Evolutionary conservation across 2,888 invertebrate species (phyloP).

Genomic region (Flexamia atlantica): DNA sequence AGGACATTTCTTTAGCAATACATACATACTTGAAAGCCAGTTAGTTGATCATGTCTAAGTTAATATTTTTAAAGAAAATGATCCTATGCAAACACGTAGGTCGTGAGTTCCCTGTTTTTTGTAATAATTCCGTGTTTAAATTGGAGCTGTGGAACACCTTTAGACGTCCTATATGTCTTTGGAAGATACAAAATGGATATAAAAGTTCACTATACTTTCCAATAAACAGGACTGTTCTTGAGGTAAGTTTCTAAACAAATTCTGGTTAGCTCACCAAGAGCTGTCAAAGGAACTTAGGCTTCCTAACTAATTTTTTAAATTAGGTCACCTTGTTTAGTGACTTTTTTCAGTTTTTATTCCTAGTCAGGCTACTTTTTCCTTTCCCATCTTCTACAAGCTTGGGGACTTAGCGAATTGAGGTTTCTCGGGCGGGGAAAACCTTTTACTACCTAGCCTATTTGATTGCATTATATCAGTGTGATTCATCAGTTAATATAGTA

Average conservation of each 20-base stretch:
- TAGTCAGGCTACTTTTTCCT: no score
- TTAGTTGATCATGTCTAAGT: neutral
- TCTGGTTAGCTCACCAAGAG: no score
- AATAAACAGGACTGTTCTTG: neutral
- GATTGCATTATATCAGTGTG: no score
- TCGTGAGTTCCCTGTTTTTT: neutral
- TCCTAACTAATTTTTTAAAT: no score
- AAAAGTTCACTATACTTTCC: neutral
- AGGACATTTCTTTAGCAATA: neutral
- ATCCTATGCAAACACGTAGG: neutral
- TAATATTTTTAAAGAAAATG: slow-evolving; percentile 6
- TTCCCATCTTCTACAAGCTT: no score
- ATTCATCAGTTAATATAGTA: no score
- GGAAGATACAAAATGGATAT: neutral
- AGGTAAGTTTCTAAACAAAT: neutral
- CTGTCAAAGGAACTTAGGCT: no score
- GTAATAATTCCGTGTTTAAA: neutral
- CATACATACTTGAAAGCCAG: neutral
- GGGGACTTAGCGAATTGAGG: no score
- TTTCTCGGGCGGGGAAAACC: no score
- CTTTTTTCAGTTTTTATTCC: no score
- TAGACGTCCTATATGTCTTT: slow-evolving; percentile 29
- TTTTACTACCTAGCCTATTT: no score
- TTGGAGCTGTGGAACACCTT: neutral
- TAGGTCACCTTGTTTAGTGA: no score